Conservation (phyloP, 1,140 invertebrate species). For the Gonatopus flavifemur region DNA sequence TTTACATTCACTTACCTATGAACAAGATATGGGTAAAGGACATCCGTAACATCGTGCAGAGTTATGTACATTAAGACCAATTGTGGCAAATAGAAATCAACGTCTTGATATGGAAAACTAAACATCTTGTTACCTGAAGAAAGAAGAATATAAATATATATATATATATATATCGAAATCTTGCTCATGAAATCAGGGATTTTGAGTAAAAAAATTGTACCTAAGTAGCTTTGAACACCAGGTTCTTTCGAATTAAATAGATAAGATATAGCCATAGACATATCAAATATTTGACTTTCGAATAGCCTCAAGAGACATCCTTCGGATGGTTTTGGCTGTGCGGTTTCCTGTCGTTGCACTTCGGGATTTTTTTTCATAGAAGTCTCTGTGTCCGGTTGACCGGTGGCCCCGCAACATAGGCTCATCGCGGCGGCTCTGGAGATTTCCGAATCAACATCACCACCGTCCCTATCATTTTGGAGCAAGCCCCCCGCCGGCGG, state of each 20-base stretch:
- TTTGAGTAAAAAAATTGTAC: constrained; percentile 60
- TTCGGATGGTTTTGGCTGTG: constrained; percentile 52
- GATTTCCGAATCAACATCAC: too few species aligned
- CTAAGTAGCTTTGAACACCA: constrained; percentile 93
- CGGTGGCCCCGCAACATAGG: constrained; percentile 50
- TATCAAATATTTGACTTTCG: constrained; percentile 95
- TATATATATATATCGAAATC: too few species aligned
- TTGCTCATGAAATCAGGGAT: too few species aligned
- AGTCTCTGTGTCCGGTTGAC: constrained; percentile 37
- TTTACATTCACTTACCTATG: constrained; percentile 69
- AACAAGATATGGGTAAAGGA: constrained; percentile 90
- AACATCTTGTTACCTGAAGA: constrained; percentile 89
- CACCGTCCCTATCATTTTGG: constrained; percentile 45
- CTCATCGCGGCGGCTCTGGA: constrained; percentile 56
- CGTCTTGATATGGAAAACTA: constrained; percentile 86
- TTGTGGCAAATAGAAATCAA: constrained; percentile 98
- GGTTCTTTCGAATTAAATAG: constrained; percentile 98
- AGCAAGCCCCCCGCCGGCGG: constrained; percentile 17
- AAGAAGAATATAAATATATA: neutral
- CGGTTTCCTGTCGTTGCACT: constrained; percentile 43
- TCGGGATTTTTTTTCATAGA: constrained; percentile 38
- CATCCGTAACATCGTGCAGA: constrained; percentile 94
- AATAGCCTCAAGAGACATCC: constrained; percentile 83
- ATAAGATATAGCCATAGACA: constrained; percentile 97
- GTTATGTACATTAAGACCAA: constrained; percentile 98